Percentiles rank a stretch among this genome's conserved stretches.
These are phyloP conservation scores for Protonemura montana DNA, from an alignment of 2,888 invertebrate genomes.

Conservation along the genomic window DNA sequence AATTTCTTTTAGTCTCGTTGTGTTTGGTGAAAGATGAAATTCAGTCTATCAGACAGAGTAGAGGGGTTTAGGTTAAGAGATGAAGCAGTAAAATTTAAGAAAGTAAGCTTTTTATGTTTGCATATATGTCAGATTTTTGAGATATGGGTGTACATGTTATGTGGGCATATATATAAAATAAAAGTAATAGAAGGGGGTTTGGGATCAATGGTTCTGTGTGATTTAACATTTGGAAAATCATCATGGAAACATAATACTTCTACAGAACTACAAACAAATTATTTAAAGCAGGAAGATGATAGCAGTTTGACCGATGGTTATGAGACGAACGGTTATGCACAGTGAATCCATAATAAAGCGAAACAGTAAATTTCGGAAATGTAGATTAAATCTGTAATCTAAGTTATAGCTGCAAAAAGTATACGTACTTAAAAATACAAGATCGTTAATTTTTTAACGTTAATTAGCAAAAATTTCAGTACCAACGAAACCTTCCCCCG, in stretches of 20 bases:
- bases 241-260: too few relatives aligned
- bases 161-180: too few relatives aligned
- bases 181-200: too few relatives aligned
- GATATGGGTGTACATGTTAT: not conserved
- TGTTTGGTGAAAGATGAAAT: conserved; percentile 25
- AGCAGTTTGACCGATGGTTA: too few relatives aligned
- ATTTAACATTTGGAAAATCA: too few relatives aligned
- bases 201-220: too few relatives aligned
- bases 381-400: not conserved
- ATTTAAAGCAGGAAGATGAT: too few relatives aligned
- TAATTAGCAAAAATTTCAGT: not conserved
- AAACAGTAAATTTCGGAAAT: not conserved
- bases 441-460: not conserved
- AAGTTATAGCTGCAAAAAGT: not conserved
- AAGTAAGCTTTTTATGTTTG: conserved; percentile 21
- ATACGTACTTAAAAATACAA: not conserved
- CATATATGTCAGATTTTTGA: not conserved
- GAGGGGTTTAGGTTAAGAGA: conserved; percentile 20
- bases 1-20: conserved; percentile 25
- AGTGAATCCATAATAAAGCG: too few relatives aligned
- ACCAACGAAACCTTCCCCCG: not conserved
- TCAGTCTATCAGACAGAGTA: not conserved
- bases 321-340: too few relatives aligned
- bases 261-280: too few relatives aligned
- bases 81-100: conserved; percentile 31